Evolutionary conservation across 2,797 vertebrate species (phyloP), one percentile per base, ranked within the genome.

Genomic region (Enteromius trimaculatus): DNA sequence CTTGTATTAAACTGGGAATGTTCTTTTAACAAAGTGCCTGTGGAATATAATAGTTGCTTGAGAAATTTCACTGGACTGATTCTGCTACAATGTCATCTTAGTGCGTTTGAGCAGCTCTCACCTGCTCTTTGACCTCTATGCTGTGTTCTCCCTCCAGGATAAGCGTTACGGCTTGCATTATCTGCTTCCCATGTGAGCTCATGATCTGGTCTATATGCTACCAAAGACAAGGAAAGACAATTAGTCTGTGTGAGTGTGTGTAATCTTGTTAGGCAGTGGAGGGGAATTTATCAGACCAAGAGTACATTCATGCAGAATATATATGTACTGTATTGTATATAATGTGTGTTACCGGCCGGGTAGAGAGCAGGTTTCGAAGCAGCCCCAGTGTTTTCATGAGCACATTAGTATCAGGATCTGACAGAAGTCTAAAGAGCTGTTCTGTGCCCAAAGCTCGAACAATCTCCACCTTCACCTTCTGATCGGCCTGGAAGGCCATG

Each of bases 161-260:
- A 85, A 99, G 95, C 17, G 97, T 99, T 90, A 99, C 97, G 0
- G 97, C 97, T 93, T 99, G 98, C 97, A 99, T 98, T 92, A 99
- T 98, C 93, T 99, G 97, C 92, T 98, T 99, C 88, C 98, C 98
- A n/a, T 99, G 96, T 84, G 97, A 98, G 88, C 96, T 98, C 97
- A 99, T 99, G 93, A 99, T 97, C 94, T 98, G 97, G 93, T 99
- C 98, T 92, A 99, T 99, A 91, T 99, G 97, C 98, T 99, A 95
- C 90, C 90, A 88, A 84, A 94, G 90, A 39, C 60, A 82, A 6
- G 84, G 90, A 89, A 39, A 78, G 37, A 68, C 58, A 39, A 80
- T 84, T 29, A 80, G 49, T 42, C 42, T 42, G 8, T 70, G 34
- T 34, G n/a, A 1, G 34, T 37, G 34, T 5, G 34, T 37, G 34